Evolutionary conservation across 35 echinoderm and acorn worm genomes (phyloP), one percentile per base, ranked within the genome.

Genomic region (Amphiura filiformis): DNA sequence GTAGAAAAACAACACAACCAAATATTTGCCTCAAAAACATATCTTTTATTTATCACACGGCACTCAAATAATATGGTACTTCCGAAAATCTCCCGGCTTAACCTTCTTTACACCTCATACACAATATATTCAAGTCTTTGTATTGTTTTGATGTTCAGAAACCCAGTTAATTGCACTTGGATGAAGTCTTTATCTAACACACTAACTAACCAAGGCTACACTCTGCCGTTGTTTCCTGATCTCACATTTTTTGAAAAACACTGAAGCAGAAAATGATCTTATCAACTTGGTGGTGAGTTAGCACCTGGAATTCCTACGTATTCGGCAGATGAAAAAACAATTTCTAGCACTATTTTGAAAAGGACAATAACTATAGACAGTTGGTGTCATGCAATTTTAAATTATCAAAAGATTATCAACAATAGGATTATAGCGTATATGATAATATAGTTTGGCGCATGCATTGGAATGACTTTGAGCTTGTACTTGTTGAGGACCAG

Each of bases 161-260:
- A 70, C 61, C 61, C 28, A 70, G 61, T 70, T 70, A 70, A 70
- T 70, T 70, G 61, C 61, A 70, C 11, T 70, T 70, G 61, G 61
- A 15, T 70, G 61, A 70, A 70, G 61, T 70, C 61, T 26, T 70
- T 70, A 70, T 70, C n/a, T 11, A 70, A 47, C 61, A 26, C n/a
- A n/a, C n/a, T n/a, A n/a, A 23, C 28, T 13, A 70, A 70, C 61
- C 61, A 70, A 70, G 61, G 61, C 61, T 70, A 23, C 61, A 70
- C 15, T 70, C 20, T 70, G 61, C 26, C 20, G 61, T 70, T 30
- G 11, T 30, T 11, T 70, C 61, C 61, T 30, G 11, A 70, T 70
- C 17, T n/a, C 7, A 30, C 61, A 13, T 11, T 70, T 18, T 70
- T 26, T 70, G 61, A 70, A n/a, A 52, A 4, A 47, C 41, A 47